Base-by-base conservation (phyloP, 2,888 invertebrate species). In the Selenia dentaria region DNA sequence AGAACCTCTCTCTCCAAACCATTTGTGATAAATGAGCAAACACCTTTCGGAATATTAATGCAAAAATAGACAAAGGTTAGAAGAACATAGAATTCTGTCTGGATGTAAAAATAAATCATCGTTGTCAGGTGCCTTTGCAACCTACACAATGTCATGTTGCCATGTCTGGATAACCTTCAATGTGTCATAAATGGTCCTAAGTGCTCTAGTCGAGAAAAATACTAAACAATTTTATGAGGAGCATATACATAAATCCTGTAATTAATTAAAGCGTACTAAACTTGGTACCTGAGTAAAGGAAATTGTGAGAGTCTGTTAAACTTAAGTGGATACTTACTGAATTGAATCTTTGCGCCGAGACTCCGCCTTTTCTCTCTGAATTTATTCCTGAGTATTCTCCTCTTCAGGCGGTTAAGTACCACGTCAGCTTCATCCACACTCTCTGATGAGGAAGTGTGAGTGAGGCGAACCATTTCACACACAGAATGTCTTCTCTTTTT, bases 381-480 rank as follows among this genome's bases (percentile, higher is more conserved):
- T 74, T 85, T 90, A 71, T 91, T 91, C 69, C 80, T 88, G 51
- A 88, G 79, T 73, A 91, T 91, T 63, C 91, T 82, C 66, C 91
- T 82, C 74, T 86, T 85, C 58, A 91, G 70, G 31, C 91, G 81
- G 74, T 78, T 85, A 55, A 91, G 83, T 64, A 91, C 83, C 47
- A 86, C 70, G 72, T 91, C 91, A 41, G 91, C 91, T 67, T 91
- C 91, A 59, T 91, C 91, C 43, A 91, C 78, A 70, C 91, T 91
- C 67, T 91, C 91, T 16, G 91, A 91, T 27, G 91, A 91, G 50
- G 91, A 90, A 67, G 84, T 83, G 60, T 74, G 74, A 57, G 59
- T 66, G 48, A 75, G 61, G 53, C 66, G 66, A 62, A 74, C 64
- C 57, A 69, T 67, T 53, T 73, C 82, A 70, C 76, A 74, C 55